phyloP scores from a whole-genome alignment of 53 echinoderm and acorn worm species.

The Arbacia lixula region DNA sequence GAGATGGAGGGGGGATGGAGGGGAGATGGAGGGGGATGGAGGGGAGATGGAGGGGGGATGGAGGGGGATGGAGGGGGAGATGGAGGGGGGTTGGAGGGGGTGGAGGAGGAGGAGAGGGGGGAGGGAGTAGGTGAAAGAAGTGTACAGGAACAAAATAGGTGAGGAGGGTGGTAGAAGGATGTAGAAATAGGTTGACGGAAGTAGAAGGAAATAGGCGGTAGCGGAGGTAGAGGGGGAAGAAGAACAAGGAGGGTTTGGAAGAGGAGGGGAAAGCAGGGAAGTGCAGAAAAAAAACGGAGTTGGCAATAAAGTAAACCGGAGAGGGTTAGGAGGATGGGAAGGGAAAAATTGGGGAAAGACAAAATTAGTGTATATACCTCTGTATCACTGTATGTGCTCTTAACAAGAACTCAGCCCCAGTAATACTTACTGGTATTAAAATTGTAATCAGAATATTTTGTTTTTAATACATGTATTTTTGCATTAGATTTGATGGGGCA shows the following conservation, averaged over 20 bases:
- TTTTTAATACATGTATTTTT: no score
- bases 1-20: not conserved
- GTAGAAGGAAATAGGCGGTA: not conserved
- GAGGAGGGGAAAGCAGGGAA: no score
- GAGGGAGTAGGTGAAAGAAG: not conserved
- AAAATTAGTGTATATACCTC: no score
- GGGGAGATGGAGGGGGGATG: not conserved
- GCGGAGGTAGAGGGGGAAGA: not conserved
- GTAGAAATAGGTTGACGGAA: not conserved
- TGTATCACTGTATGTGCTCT: no score
- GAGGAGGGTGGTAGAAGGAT: not conserved
- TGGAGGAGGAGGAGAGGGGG: not conserved
- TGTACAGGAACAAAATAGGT: not conserved
- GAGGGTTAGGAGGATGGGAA: not conserved
- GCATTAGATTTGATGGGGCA: no score
- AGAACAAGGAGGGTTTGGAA: not conserved
- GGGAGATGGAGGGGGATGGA: not conserved
- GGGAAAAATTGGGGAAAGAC: no score
- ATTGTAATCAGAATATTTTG: no score
- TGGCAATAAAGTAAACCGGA: no score
- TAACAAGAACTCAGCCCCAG: no score
- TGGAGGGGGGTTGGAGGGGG: no score
- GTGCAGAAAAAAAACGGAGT: no score
- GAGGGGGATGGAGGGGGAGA: not conserved
- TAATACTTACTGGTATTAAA: slow-evolving; percentile 47